Evolutionary conservation across 1,140 invertebrate genomes (phyloP), one percentile per base, ranked within the genome.

Genomic region (Lethocerus indicus): DNA sequence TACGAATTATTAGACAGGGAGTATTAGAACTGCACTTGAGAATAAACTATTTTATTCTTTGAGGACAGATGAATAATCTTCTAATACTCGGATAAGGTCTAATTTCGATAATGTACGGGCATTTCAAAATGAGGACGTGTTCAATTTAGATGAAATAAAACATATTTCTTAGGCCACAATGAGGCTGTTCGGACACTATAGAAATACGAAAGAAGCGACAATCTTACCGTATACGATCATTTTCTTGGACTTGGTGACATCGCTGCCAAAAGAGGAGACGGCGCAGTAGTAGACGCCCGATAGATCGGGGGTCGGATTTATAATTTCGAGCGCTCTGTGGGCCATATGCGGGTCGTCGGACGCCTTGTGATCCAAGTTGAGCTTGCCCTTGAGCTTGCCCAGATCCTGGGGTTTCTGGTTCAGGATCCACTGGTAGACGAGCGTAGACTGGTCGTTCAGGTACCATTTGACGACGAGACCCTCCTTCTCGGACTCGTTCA

Each of bases 371-470:
- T 71, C 66, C 51, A 82, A 60, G 61, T 84, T 76, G 25, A 85
- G 66, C 57, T 76, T 70, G 46, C 75, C 78, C 54, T 75, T 72
- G 36, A 79, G 63, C 1, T 75, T 55, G 54, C 66, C 67, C 57
- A 36, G 16, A 3, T 41, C 49, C 23, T 75, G 70, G 1, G 81
- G 81, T 47, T 63, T 60, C 18, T 65, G 55, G 13, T 36, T 27
- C n/a, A 72, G 70, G 37, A 85, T 82, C 81, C 81, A 85, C 60
- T 84, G 81, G 60, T 84, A 85, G 18, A 85, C 72, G 4, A 75
- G 73, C 27, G 71, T 66, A 1, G 68, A 67, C 58, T 71, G 67
- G 47, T 75, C 70, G 58, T 76, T 75, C 60, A 81, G 76, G 63
- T 73, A 83, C 81, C 82, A 84, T 63, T 84, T 83, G 49, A 85